phyloP scores from a whole-genome alignment of 1,140 invertebrate species.

The Drosophila kikkawai region DNA sequence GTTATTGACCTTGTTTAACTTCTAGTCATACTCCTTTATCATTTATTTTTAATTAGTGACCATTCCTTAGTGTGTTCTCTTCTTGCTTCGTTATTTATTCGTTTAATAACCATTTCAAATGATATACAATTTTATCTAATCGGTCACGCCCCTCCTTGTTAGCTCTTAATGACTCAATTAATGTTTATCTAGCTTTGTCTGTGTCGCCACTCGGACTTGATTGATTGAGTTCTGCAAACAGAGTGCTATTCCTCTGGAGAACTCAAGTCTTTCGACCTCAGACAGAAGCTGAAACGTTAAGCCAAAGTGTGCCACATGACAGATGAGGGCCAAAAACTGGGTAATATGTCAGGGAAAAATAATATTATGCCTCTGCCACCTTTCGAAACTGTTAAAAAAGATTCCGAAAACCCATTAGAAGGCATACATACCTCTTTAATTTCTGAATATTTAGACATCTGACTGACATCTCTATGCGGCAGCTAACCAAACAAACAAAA shows the following conservation, averaged over 20 bases:
- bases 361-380: background rate
- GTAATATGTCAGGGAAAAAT: background rate
- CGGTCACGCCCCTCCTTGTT: conserved; percentile 54
- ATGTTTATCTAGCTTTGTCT: conserved; percentile 52
- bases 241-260: conserved; percentile 22
- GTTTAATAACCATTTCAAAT: conserved; percentile 51
- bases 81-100: conserved; percentile 22
- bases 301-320: conserved; percentile 6
- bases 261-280: conserved; percentile 2
- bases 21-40: background rate
- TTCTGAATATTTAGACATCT: conserved; percentile 25
- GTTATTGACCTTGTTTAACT: conserved; percentile 15
- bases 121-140: conserved; percentile 69
- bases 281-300: background rate
- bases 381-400: background rate
- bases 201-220: conserved; percentile 37
- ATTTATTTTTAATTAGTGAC: conserved; percentile 4
- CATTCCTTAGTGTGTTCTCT: conserved; percentile 1
- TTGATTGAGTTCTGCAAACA: conserved; percentile 56
- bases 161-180: conserved; percentile 74
- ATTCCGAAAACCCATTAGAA: conserved; percentile 18
- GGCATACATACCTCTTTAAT: background rate
- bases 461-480: conserved; percentile 21
- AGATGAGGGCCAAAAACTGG: conserved; percentile 3
- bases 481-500: conserved; percentile 28